phyloP scores from a whole-genome alignment of 2,113 vertebrate species.

The Monopterus albus region DNA sequence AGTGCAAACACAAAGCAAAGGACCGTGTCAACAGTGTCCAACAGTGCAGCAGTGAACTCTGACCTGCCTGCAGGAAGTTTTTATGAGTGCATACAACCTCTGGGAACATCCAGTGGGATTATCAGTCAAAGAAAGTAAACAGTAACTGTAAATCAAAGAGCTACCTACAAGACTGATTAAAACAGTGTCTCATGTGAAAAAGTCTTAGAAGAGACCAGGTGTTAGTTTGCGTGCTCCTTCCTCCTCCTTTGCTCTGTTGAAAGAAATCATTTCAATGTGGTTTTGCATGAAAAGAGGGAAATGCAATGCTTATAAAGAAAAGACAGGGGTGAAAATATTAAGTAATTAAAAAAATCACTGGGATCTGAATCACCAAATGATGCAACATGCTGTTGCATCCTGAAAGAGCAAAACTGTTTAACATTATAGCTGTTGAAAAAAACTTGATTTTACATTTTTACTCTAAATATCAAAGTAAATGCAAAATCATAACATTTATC shows the following conservation, averaged over 20 bases:
- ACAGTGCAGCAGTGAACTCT: conserved; percentile 55
- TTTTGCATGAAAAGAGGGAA: background rate
- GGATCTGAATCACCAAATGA: too few relatives aligned
- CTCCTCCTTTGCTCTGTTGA: conserved; percentile 1
- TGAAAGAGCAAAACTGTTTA: background rate
- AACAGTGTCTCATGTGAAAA: background rate
- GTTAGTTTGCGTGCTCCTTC: background rate
- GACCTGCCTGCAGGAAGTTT: conserved; percentile 43
- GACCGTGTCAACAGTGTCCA: conserved; percentile 35
- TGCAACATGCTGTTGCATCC: background rate
- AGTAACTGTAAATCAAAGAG: background rate
- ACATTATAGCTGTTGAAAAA: too few relatives aligned
- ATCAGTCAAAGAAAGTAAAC: conserved; percentile 4
- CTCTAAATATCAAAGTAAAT: too few relatives aligned
- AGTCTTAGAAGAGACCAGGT: too few relatives aligned
- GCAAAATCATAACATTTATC: too few relatives aligned
- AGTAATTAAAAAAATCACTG: too few relatives aligned
- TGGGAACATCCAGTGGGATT: conserved; percentile 4
- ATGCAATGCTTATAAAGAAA: background rate
- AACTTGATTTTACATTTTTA: too few relatives aligned
- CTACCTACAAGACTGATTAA: background rate
- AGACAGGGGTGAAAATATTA: background rate
- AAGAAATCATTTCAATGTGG: background rate
- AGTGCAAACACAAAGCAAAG: conserved; percentile 53
- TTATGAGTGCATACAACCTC: background rate